Conservation (phyloP, 2,888 invertebrate species). For the Meganola albula region DNA sequence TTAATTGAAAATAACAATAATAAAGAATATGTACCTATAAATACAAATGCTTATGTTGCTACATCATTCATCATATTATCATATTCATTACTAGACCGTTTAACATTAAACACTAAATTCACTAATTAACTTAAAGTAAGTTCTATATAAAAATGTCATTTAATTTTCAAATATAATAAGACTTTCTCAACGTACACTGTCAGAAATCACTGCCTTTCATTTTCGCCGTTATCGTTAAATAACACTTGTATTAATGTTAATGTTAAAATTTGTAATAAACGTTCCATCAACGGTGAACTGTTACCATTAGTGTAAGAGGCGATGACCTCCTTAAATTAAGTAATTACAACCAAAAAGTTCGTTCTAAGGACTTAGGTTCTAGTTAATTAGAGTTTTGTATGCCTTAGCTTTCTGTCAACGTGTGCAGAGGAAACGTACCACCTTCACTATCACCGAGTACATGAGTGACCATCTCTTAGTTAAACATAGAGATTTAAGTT, state of each 20-base stretch:
- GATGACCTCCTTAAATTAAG: conserved; percentile 59
- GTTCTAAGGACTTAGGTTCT: conserved; percentile 76
- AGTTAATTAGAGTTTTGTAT: conserved; percentile 51
- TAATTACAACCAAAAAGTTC: conserved; percentile 77
- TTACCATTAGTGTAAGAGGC: conserved; percentile 70
- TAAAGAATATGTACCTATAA: too few species aligned
- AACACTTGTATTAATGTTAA: conserved; percentile 62
- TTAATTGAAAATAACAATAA: too few species aligned
- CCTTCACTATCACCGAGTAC: not conserved
- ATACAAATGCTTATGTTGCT: too few species aligned
- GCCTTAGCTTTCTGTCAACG: conserved; percentile 37
- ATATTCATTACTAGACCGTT: too few species aligned
- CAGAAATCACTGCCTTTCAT: conserved; percentile 60
- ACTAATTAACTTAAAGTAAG: too few species aligned
- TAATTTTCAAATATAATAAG: too few species aligned
- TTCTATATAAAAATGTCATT: too few species aligned
- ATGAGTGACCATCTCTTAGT: too few species aligned
- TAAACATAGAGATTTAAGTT: too few species aligned
- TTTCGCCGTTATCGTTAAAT: conserved; percentile 56
- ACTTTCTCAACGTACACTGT: conserved; percentile 49
- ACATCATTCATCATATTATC: too few species aligned
- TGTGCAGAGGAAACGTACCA: conserved; percentile 22
- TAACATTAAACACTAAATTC: too few species aligned
- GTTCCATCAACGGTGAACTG: conserved; percentile 77
- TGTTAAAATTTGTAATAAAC: conserved; percentile 64